Conservation (phyloP, 2,113 vertebrate genomes). For the Dipodomys ordii region DNA sequence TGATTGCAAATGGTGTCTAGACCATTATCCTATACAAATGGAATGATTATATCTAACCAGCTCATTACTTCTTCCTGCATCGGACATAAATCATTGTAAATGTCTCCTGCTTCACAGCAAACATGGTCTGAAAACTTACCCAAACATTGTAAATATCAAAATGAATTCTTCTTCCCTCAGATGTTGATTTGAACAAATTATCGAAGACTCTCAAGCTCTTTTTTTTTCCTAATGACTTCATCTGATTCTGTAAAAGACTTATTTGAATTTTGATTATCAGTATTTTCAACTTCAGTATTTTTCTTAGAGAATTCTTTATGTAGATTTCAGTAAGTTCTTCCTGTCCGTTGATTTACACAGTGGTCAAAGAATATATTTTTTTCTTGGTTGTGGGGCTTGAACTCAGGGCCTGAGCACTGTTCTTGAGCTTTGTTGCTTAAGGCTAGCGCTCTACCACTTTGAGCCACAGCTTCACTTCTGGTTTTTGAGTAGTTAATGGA, state of each 20-base stretch:
- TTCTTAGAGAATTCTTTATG: constrained; percentile 51
- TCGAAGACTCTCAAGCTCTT: constrained; percentile 68
- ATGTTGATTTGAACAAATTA: constrained; percentile 81
- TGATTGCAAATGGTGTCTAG: not conserved
- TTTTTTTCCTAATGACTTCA: constrained; percentile 76
- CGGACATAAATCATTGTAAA: constrained; percentile 63
- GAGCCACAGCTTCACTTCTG: no score
- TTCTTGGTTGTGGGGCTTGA: not conserved
- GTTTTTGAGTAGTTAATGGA: no score
- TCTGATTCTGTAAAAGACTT: constrained; percentile 62
- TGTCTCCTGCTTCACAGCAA: not conserved
- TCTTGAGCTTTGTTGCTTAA: no score
- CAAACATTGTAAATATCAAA: constrained; percentile 77
- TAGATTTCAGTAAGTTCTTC: not conserved
- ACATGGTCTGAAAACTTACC: constrained; percentile 70
- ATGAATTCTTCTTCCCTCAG: constrained; percentile 75
- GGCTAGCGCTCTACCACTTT: no score
- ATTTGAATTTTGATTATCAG: constrained; percentile 71
- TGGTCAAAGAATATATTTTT: constrained; percentile 12
- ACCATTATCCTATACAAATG: not conserved
- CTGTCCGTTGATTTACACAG: not conserved
- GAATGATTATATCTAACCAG: not conserved
- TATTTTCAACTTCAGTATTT: constrained; percentile 60
- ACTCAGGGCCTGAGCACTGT: no score
- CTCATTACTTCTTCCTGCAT: constrained; percentile 52